A percentile compares a stretch with the other conserved stretches of the same genome.
Evolutionary conservation across 1,140 invertebrate genomes (phyloP).

Genomic region (Sycophila sp.): DNA sequence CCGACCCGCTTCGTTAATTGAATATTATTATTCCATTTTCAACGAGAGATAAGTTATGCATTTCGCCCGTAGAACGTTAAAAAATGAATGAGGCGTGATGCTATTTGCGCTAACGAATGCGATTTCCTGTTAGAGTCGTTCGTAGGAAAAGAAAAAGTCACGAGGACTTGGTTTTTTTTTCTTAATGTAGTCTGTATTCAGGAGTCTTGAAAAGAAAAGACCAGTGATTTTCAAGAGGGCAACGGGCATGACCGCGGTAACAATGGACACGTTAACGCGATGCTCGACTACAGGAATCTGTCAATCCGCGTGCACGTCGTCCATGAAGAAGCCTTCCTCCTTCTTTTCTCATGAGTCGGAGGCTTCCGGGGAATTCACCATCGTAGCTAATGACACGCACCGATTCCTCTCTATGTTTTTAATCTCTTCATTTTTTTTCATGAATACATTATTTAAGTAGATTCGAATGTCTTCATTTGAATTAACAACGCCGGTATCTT

Average conservation of each 20-base stretch:
- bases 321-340: conserved; percentile 57
- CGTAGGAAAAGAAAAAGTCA: not conserved
- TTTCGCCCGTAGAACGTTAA: not conserved
- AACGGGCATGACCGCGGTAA: conserved; percentile 60
- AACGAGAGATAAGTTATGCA: no score
- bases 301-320: conserved; percentile 62
- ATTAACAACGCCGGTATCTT: no score
- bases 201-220: conserved; percentile 35
- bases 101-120: not conserved
- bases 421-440: conserved; percentile 2
- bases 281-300: conserved; percentile 57
- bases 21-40: no score
- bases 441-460: no score
- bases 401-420: conserved; percentile 47
- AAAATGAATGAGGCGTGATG: not conserved
- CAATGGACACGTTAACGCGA: conserved; percentile 49
- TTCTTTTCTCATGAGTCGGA: conserved; percentile 26
- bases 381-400: conserved; percentile 64
- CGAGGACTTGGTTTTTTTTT: not conserved
- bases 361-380: conserved; percentile 57
- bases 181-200: conserved; percentile 17
- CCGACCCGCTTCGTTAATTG: not conserved
- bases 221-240: conserved; percentile 49
- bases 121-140: conserved; percentile 12
- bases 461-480: not conserved